Evolutionary conservation across 2,113 vertebrate genomes (phyloP).

Genomic region (Turnix velox): DNA sequence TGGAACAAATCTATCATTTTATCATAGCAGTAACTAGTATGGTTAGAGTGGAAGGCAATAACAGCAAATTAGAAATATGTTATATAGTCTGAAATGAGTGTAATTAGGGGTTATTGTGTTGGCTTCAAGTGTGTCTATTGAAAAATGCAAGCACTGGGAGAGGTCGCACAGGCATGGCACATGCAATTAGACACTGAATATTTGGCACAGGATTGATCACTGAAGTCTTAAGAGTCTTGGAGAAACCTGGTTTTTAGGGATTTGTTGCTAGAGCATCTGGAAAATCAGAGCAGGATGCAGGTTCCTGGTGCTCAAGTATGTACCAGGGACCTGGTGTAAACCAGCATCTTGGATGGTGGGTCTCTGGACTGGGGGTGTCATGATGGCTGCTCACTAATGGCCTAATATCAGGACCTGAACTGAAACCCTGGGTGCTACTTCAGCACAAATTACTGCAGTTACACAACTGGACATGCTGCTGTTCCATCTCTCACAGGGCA

Average conservation of each 20-base stretch:
- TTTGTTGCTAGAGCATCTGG: not conserved
- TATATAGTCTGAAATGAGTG: not conserved
- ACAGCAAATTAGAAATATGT: not conserved
- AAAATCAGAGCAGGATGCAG: not conserved
- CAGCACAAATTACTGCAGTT: not conserved
- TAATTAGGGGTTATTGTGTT: not conserved
- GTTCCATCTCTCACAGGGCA: not conserved
- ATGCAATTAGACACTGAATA: not conserved
- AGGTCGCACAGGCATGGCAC: not conserved
- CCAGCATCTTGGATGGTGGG: not conserved
- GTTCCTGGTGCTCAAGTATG: not conserved
- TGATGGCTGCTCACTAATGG: not conserved
- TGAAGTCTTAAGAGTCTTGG: not conserved
- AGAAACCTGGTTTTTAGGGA: not conserved
- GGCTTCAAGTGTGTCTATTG: not conserved
- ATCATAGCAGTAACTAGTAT: not conserved
- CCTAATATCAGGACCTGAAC: not conserved
- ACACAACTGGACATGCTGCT: not conserved
- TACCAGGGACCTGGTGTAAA: not conserved
- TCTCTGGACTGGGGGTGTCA: rapidly evolving
- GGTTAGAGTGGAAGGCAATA: not conserved
- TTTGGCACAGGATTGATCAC: not conserved
- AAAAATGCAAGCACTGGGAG: not conserved
- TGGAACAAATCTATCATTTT: not conserved
- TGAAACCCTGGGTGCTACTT: not conserved